These are phyloP conservation scores for Aleiodes sp. DNA, from an alignment of 1,140 invertebrate species.

Conservation along the genomic window DNA sequence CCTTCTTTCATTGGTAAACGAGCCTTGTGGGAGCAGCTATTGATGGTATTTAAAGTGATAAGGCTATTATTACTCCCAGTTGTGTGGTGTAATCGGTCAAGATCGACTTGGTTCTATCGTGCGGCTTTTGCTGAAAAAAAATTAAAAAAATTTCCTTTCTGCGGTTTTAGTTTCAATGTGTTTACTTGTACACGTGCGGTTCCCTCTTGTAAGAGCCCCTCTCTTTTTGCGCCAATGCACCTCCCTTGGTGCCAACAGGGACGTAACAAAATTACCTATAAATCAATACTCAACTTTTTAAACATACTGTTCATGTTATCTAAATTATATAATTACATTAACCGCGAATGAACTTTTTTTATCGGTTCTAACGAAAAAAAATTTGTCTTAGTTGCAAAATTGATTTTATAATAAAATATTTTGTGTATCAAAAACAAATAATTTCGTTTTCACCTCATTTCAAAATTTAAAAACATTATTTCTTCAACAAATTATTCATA, in stretches of 20 bases:
- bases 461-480: no score
- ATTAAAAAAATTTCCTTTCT: not conserved
- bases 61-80: not conserved
- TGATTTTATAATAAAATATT: no score
- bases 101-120: not conserved
- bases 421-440: no score
- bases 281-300: slow-evolving; percentile 26
- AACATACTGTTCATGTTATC: no score
- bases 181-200: slow-evolving; percentile 25
- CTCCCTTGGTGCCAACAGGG: slow-evolving; percentile 12
- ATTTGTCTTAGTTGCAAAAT: no score
- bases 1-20: no score
- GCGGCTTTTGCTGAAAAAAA: not conserved
- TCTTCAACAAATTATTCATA: no score
- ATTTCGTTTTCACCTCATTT: no score
- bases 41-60: not conserved
- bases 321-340: no score
- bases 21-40: not conserved
- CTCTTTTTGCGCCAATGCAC: not conserved
- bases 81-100: not conserved
- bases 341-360: no score
- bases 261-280: slow-evolving; percentile 5
- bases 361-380: no score
- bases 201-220: not conserved
- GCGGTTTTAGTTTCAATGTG: not conserved